Base-by-base conservation (phyloP, 2,888 invertebrate genomes). In the Molanna angustata region DNA sequence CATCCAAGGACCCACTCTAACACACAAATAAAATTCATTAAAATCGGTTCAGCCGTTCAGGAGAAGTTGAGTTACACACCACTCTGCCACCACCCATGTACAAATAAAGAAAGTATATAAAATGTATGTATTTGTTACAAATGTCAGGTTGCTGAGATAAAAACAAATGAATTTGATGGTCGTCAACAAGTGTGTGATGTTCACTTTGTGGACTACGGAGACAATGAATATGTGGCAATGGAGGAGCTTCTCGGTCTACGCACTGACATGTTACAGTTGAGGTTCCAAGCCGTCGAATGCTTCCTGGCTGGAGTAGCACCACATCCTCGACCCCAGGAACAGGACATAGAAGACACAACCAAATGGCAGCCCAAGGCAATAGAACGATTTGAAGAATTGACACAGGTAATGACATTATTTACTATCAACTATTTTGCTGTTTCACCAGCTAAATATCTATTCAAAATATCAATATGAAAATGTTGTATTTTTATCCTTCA, bases 181-280 rank as follows among this genome's bases (percentile, higher is more conserved):
- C 74, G 80, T 16, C 79, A 84, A 57, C 73, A 77, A 64, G 77
- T 80, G 13, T 83, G 85, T 0, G 83, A 85, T 63, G 78, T 94
- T 20, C 90, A 88, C 67, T 94, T 84, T 70, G 80, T 94, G 47
- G 94, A 95, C 74, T 94, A 91, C 69, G 94, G 94, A 0, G 92
- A 94, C 69, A 83, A 82, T 54, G 87, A 88, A 62, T 80, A 80
- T 63, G 77, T 89, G 2, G 72, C 80, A 0, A 78, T 80, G 2
- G 76, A 80, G 46, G 82, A 88, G 56, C 70, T 93, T 9, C 85
- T 82, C 60, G 86, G 88, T 62, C 72, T 93, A 54, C 79, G 88
- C 33, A 86, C 89, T 1, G 88, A 92, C 66, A 82, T 89, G 64
- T 69, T 90, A 43, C 74, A 81, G 46, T 75, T 92, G 11, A 79